phyloP scores from a whole-genome alignment of 2,888 invertebrate species.

The Meganola albula region DNA sequence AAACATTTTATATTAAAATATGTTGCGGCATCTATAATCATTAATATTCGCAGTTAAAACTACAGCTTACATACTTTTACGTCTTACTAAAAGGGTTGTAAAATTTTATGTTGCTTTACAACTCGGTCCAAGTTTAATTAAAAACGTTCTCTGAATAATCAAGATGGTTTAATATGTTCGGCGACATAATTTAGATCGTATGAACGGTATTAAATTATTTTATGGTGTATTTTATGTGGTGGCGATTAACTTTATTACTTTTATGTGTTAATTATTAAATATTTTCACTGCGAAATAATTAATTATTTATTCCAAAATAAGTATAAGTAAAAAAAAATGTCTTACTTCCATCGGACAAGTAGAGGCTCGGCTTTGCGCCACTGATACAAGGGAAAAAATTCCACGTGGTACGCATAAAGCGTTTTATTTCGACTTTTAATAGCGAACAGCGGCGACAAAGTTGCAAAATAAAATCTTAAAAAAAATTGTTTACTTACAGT shows the following conservation, averaged over 20 bases:
- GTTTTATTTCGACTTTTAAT: too few relatives aligned
- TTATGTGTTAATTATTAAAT: too few relatives aligned
- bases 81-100: constrained; percentile 74
- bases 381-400: too few relatives aligned
- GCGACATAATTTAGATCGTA: constrained; percentile 36
- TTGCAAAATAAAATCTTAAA: too few relatives aligned
- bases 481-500: too few relatives aligned
- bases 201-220: constrained; percentile 28
- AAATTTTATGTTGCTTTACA: constrained; percentile 67
- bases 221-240: constrained; percentile 8
- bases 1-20: constrained; percentile 40
- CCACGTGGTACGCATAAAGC: too few relatives aligned
- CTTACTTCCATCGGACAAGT: too few relatives aligned
- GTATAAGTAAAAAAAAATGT: too few relatives aligned
- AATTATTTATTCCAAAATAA: too few relatives aligned
- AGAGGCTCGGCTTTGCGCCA: too few relatives aligned
- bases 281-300: too few relatives aligned
- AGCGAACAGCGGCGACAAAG: too few relatives aligned
- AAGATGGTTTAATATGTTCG: constrained; percentile 45
- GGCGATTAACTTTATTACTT: constrained; percentile 3
- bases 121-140: constrained; percentile 66
- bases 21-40: constrained; percentile 60
- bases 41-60: constrained; percentile 68
- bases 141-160: constrained; percentile 73
- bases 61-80: constrained; percentile 61